Conservation (phyloP, 2,113 vertebrate genomes). For the Dasyurus viverrinus region DNA sequence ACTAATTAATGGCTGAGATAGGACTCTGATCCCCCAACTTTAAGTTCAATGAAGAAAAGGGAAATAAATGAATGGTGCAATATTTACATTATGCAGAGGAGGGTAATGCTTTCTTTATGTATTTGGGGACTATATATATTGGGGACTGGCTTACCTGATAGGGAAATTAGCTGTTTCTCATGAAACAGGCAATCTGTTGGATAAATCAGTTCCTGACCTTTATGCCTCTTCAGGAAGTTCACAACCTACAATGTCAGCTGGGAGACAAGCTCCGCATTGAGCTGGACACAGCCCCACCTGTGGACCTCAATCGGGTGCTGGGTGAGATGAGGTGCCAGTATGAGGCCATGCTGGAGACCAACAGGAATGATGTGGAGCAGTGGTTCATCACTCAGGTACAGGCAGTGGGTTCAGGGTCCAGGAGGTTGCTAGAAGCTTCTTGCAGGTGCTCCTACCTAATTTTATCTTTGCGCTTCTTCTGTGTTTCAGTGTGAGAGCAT, state of each 20-base stretch:
- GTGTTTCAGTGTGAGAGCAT: constrained; percentile 72
- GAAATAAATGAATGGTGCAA: background rate
- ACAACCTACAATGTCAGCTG: constrained; percentile 47
- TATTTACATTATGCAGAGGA: background rate
- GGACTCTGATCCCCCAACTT: background rate
- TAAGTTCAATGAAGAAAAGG: background rate
- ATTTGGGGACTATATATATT: background rate
- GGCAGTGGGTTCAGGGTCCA: background rate
- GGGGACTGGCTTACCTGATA: background rate
- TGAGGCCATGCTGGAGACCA: constrained; percentile 32
- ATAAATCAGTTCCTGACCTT: background rate
- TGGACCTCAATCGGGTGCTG: constrained; percentile 74
- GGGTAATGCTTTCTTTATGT: background rate
- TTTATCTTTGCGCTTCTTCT: fast-evolving
- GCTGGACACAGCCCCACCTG: constrained; percentile 80
- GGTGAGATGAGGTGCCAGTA: constrained; percentile 55
- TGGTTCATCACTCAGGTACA: constrained; percentile 48
- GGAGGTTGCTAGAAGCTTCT: fast-evolving
- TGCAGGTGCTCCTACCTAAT: fast-evolving
- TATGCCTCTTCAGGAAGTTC: background rate
- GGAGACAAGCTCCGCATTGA: constrained; percentile 77
- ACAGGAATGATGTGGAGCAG: constrained; percentile 24
- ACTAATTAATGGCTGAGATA: background rate
- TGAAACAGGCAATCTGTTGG: background rate
- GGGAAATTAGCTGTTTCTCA: background rate